Evolutionary conservation across 2,797 vertebrate species (phyloP), one percentile per base, ranked within the genome.

Genomic region (Chanos chanos): DNA sequence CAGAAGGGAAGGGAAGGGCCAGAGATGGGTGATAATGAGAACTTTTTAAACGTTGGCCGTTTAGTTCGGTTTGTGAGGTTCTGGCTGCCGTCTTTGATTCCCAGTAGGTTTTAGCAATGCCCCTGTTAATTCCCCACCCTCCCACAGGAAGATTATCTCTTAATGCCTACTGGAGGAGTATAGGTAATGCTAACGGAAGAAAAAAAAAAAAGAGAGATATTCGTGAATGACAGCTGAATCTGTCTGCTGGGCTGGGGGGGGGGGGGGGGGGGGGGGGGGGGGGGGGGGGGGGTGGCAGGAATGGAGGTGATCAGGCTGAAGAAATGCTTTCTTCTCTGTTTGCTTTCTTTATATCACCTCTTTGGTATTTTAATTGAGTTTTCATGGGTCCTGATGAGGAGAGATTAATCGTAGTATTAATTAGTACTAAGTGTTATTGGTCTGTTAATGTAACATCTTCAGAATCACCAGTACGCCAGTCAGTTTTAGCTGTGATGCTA

Each of bases 101-200:
- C 65, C 56, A 65, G 54, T 65, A 64, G 65, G n/a, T n/a, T n/a
- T 71, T 50, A 53, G 69, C 66, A 74, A 50, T 66, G 67, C 61
- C 76, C 67, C 72, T 71, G 66, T 19, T 40, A 49, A 71, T 60
- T 67, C 30, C 37, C 31, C 39, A 43, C 31, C 19, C 53, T 39
- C 36, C 7, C 64, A 69, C 22, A 59, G 40, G 48, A 19, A 30
- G 66, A 60, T 49, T 67, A 67, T 40, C 9, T 55, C 71, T 80
- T 83, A 75, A 82, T 78, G 83, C 75, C 69, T 51, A 67, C 73
- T 74, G 72, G 74, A 77, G 68, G 73, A 73, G 73, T 73, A 78
- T 71, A 82, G 77, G 78, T 81, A 36, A 77, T 81, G 76, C 80
- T 75, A 81, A 77, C 72, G 57, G 63, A 74, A 79, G 80, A 8